These are phyloP conservation scores for Ondatra zibethicus DNA, from an alignment of 2,113 vertebrate genomes.

Conservation along the genomic window DNA sequence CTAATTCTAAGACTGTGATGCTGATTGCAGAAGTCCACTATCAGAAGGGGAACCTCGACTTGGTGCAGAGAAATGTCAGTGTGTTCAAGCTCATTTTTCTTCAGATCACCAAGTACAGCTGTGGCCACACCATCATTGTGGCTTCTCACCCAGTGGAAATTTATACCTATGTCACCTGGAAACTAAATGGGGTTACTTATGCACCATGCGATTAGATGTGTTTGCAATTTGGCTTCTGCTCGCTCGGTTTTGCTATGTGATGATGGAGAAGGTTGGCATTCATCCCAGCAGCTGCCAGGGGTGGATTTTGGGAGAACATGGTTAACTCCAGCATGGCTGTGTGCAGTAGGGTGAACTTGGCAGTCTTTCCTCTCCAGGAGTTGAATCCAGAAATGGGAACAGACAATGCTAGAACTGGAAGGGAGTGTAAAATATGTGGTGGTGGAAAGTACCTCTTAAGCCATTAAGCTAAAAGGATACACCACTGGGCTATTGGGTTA, in stretches of 20 bases:
- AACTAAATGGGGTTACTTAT: neutral
- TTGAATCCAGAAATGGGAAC: constrained; percentile 94
- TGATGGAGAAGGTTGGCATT: neutral
- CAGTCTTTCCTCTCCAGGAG: constrained; percentile 93
- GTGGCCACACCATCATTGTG: constrained; percentile 93
- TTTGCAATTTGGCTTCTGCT: neutral
- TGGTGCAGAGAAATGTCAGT: too few species aligned
- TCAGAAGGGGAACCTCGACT: constrained; percentile 90
- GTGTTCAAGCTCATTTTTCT: constrained; percentile 91
- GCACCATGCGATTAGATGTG: neutral
- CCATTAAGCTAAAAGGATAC: constrained; percentile 97
- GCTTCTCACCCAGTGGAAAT: constrained; percentile 93
- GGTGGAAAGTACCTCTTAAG: constrained; percentile 96
- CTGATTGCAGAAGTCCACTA: constrained; percentile 96
- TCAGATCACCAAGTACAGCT: constrained; percentile 94
- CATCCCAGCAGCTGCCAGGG: neutral
- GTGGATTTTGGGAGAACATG: neutral
- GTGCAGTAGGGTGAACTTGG: constrained; percentile 96
- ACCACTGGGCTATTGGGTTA: constrained; percentile 97
- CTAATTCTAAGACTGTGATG: constrained; percentile 95
- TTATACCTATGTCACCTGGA: too few species aligned
- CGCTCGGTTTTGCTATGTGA: neutral
- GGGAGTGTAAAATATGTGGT: constrained; percentile 93
- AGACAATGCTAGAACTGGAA: constrained; percentile 93
- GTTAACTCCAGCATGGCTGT: constrained; percentile 89